These are phyloP conservation scores for Cebidichthys violaceus DNA, from an alignment of 2,113 vertebrate species.

Conservation along the genomic window DNA sequence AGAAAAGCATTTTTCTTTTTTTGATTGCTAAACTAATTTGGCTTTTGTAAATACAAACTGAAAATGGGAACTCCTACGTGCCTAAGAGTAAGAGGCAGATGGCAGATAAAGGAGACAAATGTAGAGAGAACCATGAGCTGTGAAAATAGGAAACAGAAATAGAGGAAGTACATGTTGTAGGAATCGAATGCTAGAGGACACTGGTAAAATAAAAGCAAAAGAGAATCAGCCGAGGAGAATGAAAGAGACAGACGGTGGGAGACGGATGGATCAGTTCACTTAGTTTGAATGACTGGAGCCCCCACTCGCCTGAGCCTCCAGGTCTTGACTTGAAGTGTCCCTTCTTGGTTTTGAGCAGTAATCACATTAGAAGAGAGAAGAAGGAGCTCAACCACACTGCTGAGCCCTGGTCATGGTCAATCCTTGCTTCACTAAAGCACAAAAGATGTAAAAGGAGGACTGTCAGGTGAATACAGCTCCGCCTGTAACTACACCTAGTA, in stretches of 20 bases:
- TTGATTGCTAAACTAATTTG: not conserved
- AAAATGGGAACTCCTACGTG: conserved; percentile 16
- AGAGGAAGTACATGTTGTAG: not conserved
- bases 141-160: conserved; percentile 7
- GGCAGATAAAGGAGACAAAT: not conserved
- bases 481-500: not conserved
- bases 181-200: conserved; percentile 9
- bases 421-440: conserved; percentile 50
- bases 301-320: conserved; percentile 3
- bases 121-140: not conserved
- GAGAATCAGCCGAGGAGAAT: conserved; percentile 32
- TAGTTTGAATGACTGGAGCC: conserved; percentile 51
- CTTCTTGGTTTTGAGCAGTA: conserved; percentile 53
- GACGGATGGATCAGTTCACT: conserved; percentile 40
- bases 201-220: conserved; percentile 22
- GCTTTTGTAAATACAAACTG: not conserved
- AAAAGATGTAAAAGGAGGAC: conserved; percentile 39
- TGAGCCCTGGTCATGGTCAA: conserved; percentile 44
- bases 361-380: conserved; percentile 58
- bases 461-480: conserved; percentile 6
- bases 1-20: not conserved
- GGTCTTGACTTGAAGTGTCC: conserved; percentile 35
- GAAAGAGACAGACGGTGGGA: conserved; percentile 30
- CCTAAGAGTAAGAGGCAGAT: conserved; percentile 6
- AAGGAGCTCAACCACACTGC: conserved; percentile 36